These are phyloP conservation scores for Desmophyllum pertusum DNA, from an alignment of 92 coral and sea anemone species.

Conservation along the genomic window DNA sequence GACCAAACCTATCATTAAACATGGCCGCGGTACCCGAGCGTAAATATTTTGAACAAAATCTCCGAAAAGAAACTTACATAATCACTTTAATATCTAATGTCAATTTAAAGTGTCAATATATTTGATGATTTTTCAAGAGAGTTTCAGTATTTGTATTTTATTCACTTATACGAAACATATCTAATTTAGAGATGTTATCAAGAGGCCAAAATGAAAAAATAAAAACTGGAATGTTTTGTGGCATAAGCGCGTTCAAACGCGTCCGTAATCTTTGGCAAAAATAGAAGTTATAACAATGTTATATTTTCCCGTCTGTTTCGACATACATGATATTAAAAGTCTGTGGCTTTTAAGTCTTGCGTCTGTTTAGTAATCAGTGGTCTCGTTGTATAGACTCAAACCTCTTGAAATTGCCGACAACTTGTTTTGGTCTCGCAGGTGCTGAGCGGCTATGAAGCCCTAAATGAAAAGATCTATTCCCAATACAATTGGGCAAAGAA, in stretches of 20 bases:
- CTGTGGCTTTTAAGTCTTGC: not conserved
- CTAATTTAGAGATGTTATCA: not conserved
- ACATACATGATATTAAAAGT: not conserved
- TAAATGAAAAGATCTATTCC: conserved; percentile 12
- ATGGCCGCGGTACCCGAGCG: conserved; percentile 1
- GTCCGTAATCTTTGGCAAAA: not conserved
- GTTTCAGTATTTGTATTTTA: not conserved
- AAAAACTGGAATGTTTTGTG: not conserved
- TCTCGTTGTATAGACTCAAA: not conserved
- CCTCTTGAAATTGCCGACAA: conserved; percentile 33
- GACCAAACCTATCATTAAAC: not conserved
- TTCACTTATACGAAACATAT: not conserved
- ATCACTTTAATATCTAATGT: conserved; percentile 42
- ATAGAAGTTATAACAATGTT: not conserved
- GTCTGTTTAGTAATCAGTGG: not conserved
- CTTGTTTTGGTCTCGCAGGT: conserved; percentile 24
- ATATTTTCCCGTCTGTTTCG: not conserved
- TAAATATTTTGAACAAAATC: conserved; percentile 27
- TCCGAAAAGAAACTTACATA: conserved; percentile 9
- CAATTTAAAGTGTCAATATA: conserved; percentile 40
- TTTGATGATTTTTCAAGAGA: conserved; percentile 26
- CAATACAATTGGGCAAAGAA: conserved; percentile 23
- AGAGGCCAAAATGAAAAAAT: not conserved
- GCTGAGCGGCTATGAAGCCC: not conserved
- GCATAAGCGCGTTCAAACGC: not conserved